Conservation (phyloP, 1,140 invertebrate genomes). For the Mactra quadrangularis region DNA sequence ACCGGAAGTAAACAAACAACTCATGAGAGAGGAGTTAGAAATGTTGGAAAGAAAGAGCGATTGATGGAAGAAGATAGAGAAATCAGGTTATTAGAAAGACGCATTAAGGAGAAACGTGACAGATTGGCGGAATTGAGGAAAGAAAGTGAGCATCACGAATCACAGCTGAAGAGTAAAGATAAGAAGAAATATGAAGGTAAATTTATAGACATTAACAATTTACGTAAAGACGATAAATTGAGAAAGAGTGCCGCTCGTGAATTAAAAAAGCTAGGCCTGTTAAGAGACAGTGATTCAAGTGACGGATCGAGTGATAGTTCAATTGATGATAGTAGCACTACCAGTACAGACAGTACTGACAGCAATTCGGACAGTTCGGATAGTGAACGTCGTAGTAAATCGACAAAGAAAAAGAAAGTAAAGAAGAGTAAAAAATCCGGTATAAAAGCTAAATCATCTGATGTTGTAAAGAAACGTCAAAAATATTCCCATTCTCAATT, state of each 20-base stretch:
- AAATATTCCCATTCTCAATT: constrained; percentile 10
- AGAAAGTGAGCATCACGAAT: neutral
- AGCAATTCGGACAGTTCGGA: neutral
- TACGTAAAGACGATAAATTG: neutral
- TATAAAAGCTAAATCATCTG: neutral
- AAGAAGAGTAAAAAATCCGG: neutral
- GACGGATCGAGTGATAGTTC: neutral
- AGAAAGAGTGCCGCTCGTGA: no score
- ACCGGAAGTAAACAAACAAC: neutral
- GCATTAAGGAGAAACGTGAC: neutral
- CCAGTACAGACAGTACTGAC: neutral
- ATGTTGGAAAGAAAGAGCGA: neutral
- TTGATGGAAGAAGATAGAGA: neutral
- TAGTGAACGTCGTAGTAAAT: no score
- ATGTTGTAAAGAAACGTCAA: neutral
- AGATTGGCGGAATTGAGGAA: neutral
- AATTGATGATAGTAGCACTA: neutral
- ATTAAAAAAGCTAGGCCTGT: neutral
- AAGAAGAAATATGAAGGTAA: neutral
- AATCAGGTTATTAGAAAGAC: neutral
- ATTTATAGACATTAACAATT: neutral
- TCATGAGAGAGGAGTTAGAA: neutral
- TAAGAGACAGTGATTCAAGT: neutral
- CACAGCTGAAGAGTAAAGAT: neutral
- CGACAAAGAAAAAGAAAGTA: neutral